phyloP scores from a whole-genome alignment of 2,888 invertebrate species.

The Diaphora mendica region DNA sequence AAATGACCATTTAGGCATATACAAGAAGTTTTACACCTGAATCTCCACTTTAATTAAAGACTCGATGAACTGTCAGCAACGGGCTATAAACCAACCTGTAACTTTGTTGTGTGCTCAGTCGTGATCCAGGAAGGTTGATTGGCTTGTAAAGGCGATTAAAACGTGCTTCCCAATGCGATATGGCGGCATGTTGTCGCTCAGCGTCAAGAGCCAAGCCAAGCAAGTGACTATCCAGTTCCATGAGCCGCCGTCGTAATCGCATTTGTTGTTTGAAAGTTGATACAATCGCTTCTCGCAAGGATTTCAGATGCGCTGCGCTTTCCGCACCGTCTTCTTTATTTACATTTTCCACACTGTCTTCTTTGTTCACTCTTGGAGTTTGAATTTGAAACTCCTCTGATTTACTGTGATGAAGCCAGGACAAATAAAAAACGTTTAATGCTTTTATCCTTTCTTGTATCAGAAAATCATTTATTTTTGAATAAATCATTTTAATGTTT shows the following conservation, averaged over 20 bases:
- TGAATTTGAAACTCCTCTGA: slow-evolving; percentile 67
- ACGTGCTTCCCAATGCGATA: slow-evolving; percentile 95
- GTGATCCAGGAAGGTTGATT: slow-evolving; percentile 83
- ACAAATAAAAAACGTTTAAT: not conserved
- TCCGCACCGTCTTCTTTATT: slow-evolving; percentile 68
- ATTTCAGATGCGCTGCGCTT: slow-evolving; percentile 85
- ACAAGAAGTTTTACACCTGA: not conserved
- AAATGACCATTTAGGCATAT: not conserved
- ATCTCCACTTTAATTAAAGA: not conserved
- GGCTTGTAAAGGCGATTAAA: slow-evolving; percentile 91
- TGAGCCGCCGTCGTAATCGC: slow-evolving; percentile 93
- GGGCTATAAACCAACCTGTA: slow-evolving; percentile 75
- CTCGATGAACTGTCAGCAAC: not conserved
- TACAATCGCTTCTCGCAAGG: slow-evolving; percentile 94
- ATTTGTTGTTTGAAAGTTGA: slow-evolving; percentile 97
- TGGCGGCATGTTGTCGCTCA: slow-evolving; percentile 94
- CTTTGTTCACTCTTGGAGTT: slow-evolving; percentile 58
- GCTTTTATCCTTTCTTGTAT: not conserved
- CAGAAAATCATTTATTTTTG: not conserved
- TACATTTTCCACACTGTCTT: slow-evolving; percentile 63
- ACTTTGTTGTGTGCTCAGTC: slow-evolving; percentile 88
- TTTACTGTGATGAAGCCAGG: slow-evolving; percentile 49
- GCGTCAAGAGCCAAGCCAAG: slow-evolving; percentile 95
- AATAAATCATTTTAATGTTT: not conserved
- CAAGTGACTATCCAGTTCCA: slow-evolving; percentile 96